Evolutionary conservation across 92 coral and sea anemone genomes (phyloP).

Genomic region (Epizoanthus rinbou): DNA sequence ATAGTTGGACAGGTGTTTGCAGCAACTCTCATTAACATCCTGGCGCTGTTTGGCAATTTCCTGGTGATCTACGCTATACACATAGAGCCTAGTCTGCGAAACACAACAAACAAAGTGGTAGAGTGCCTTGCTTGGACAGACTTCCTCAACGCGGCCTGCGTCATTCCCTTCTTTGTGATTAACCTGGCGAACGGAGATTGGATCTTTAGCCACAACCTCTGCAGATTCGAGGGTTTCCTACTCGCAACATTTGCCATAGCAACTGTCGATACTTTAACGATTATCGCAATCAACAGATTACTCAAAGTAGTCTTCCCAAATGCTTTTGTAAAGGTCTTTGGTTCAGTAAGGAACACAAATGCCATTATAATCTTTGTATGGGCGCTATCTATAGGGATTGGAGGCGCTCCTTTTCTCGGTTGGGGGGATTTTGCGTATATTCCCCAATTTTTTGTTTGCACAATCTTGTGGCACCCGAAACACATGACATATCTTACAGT

Average conservation of each 20-base stretch:
- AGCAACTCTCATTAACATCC: not conserved
- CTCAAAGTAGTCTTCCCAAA: constrained; percentile 26
- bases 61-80: constrained; percentile 37
- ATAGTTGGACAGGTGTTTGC: constrained; percentile 16
- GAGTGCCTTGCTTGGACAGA: constrained; percentile 40
- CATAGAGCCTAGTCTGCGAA: constrained; percentile 14
- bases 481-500: constrained; percentile 20
- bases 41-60: constrained; percentile 35
- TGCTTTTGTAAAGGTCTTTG: constrained; percentile 9
- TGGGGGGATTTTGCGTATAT: constrained; percentile 12
- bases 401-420: constrained; percentile 18
- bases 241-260: constrained; percentile 27
- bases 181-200: constrained; percentile 31
- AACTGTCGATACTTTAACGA: constrained; percentile 28
- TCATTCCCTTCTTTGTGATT: constrained; percentile 5
- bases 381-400: constrained; percentile 25
- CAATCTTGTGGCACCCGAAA: constrained; percentile 18
- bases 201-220: constrained; percentile 11
- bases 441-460: constrained; percentile 25
- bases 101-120: constrained; percentile 24
- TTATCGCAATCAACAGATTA: constrained; percentile 33
- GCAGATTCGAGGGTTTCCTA: constrained; percentile 12
- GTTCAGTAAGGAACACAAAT: constrained; percentile 25
- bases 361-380: constrained; percentile 14
- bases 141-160: constrained; percentile 6